These are phyloP conservation scores for Parasteatoda lunata DNA, from an alignment of 2,888 invertebrate genomes.

Conservation along the genomic window DNA sequence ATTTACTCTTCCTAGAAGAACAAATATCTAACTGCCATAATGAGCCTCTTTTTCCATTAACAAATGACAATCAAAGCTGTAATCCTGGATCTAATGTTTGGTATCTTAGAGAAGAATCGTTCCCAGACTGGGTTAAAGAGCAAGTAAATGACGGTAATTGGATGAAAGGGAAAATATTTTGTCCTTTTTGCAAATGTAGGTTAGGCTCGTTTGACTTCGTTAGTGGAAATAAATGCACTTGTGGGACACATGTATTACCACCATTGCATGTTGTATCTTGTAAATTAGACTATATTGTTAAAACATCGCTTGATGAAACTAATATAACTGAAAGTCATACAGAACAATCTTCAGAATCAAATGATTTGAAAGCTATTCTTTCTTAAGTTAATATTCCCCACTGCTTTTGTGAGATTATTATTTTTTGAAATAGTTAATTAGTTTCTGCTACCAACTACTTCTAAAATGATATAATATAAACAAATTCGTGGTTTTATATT, in stretches of 20 bases:
- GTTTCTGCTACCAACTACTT: no score
- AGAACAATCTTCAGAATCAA: no score
- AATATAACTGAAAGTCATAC: not conserved
- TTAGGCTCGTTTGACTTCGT: conserved; percentile 70
- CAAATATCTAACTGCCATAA: conserved; percentile 53
- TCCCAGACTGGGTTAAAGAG: conserved; percentile 67
- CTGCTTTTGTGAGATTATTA: no score
- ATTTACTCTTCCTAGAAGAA: conserved; percentile 47
- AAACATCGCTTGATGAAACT: not conserved
- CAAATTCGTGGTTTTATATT: no score
- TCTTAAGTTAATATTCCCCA: no score
- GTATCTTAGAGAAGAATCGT: conserved; percentile 65
- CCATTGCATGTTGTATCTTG: conserved; percentile 67
- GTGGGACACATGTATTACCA: conserved; percentile 65
- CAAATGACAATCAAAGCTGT: conserved; percentile 18
- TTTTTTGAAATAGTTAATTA: no score
- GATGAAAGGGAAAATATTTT: conserved; percentile 70
- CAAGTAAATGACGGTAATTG: conserved; percentile 68
- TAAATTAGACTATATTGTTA: conserved; percentile 64
- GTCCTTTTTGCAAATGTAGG: conserved; percentile 67
- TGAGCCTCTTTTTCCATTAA: conserved; percentile 8
- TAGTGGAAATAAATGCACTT: conserved; percentile 66
- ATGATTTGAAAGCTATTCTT: no score
- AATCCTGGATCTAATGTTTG: conserved; percentile 46
- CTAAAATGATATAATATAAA: no score